These are phyloP conservation scores for Yoshiicerus persimilis DNA, from an alignment of 1,140 invertebrate species.

Conservation along the genomic window DNA sequence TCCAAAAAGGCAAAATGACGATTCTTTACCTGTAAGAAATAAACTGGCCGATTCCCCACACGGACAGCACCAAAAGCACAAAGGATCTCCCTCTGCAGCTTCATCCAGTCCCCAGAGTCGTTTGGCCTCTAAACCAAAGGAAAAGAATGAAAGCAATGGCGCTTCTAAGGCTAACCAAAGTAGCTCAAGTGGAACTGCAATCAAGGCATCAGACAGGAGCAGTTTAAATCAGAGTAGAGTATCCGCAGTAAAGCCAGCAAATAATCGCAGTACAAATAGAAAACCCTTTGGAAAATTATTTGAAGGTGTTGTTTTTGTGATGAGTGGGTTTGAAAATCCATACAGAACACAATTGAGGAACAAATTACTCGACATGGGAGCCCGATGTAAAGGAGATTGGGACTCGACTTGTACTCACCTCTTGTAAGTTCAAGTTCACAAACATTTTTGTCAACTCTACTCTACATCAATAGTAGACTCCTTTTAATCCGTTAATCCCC, in stretches of 20 bases:
- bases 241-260: background rate
- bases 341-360: slow-evolving; percentile 66
- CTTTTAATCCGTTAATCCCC: no score
- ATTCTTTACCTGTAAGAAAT: background rate
- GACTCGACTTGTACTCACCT: slow-evolving; percentile 74
- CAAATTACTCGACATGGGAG: slow-evolving; percentile 75
- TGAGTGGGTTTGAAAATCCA: slow-evolving; percentile 84
- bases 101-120: background rate
- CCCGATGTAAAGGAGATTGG: slow-evolving; percentile 76
- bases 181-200: background rate
- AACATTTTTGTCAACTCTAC: background rate
- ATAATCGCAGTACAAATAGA: background rate
- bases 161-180: background rate
- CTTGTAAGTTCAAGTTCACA: slow-evolving; percentile 63
- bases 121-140: background rate
- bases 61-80: background rate
- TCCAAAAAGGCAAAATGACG: background rate
- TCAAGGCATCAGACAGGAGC: background rate
- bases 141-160: background rate
- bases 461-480: no score
- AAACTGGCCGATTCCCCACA: background rate
- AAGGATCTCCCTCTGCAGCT: background rate
- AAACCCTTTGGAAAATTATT: slow-evolving; percentile 64
- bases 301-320: slow-evolving; percentile 70
- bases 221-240: background rate